Evolutionary conservation across 2,888 invertebrate genomes (phyloP).

Genomic region (Tiliacea citrago): DNA sequence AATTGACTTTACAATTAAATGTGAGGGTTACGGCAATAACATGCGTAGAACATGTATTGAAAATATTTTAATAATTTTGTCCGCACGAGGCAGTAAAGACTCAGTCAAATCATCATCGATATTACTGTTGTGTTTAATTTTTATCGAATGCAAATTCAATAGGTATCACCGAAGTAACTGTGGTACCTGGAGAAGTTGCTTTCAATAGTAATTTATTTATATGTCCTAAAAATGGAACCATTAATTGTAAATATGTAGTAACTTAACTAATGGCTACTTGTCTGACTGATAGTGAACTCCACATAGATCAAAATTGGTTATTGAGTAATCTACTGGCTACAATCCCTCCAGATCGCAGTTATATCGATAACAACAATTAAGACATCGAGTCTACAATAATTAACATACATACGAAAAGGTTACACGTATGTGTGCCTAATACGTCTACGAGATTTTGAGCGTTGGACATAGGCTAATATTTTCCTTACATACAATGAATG

Average conservation of each 20-base stretch:
- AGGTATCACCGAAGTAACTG: constrained; percentile 20
- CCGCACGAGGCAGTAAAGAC: constrained; percentile 13
- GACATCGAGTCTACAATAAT: constrained; percentile 51
- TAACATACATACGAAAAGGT: constrained; percentile 52
- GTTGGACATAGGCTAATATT: constrained; percentile 65
- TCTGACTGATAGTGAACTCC: constrained; percentile 25
- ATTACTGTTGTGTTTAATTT: constrained; percentile 37
- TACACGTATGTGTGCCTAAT: constrained; percentile 55
- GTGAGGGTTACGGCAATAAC: constrained; percentile 24
- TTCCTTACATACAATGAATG: constrained; percentile 57
- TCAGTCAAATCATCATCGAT: constrained; percentile 55
- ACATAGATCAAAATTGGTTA: constrained; percentile 24
- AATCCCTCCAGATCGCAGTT: constrained; percentile 36
- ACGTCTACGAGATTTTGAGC: constrained; percentile 67
- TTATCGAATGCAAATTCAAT: constrained; percentile 20
- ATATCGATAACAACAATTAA: constrained; percentile 53
- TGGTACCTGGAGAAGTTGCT: constrained; percentile 20
- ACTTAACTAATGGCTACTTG: constrained; percentile 43
- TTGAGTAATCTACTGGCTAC: constrained; percentile 40
- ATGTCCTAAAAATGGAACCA: constrained; percentile 31
- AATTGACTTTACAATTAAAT: constrained; percentile 71
- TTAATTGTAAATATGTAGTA: constrained; percentile 37
- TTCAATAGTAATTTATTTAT: constrained; percentile 30
- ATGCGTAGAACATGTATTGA: constrained; percentile 51
- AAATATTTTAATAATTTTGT: constrained; percentile 43